phyloP scores from a whole-genome alignment of 2,113 vertebrate genomes.

The Stigmatopora nigra region DNA sequence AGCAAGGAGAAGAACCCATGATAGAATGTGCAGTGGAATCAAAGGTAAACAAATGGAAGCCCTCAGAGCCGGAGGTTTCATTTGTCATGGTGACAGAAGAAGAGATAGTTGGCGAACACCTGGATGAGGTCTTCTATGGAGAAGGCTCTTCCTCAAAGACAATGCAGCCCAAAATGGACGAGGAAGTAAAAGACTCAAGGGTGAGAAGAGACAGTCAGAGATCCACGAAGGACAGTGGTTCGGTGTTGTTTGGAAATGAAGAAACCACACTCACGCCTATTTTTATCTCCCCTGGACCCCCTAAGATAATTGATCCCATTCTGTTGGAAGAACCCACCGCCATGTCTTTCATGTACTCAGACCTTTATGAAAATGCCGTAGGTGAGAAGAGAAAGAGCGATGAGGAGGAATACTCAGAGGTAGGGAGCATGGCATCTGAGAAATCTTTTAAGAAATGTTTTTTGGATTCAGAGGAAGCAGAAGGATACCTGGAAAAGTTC shows the following conservation, averaged over 20 bases:
- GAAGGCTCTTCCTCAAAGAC: conserved; percentile 40
- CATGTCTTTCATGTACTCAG: conserved; percentile 84
- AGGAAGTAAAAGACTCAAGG: conserved; percentile 39
- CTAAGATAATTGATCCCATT: conserved; percentile 77
- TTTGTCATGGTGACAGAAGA: conserved; percentile 72
- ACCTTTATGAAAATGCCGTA: conserved; percentile 81
- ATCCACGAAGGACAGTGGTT: conserved; percentile 64
- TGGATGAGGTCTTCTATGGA: conserved; percentile 86
- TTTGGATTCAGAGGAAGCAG: conserved; percentile 82
- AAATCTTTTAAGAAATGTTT: conserved; percentile 72
- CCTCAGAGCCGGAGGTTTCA: conserved; percentile 52
- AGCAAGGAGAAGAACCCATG: conserved; percentile 22
- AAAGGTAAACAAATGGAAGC: conserved; percentile 34
- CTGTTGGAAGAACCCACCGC: conserved; percentile 85
- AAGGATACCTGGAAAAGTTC: conserved; percentile 88
- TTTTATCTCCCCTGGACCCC: conserved; percentile 76
- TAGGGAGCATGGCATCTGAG: conserved; percentile 76
- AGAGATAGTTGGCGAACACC: conserved; percentile 73
- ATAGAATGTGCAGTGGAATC: conserved; percentile 18
- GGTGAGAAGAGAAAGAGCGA: conserved; percentile 73
- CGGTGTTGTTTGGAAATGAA: conserved; percentile 75
- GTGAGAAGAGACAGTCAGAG: conserved; percentile 59
- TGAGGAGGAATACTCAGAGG: conserved; percentile 73
- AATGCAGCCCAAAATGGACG: conserved; percentile 32
- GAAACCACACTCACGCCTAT: conserved; percentile 78